Evolutionary conservation across 2,888 invertebrate genomes (phyloP).

Genomic region (Teleogryllus oceanicus): DNA sequence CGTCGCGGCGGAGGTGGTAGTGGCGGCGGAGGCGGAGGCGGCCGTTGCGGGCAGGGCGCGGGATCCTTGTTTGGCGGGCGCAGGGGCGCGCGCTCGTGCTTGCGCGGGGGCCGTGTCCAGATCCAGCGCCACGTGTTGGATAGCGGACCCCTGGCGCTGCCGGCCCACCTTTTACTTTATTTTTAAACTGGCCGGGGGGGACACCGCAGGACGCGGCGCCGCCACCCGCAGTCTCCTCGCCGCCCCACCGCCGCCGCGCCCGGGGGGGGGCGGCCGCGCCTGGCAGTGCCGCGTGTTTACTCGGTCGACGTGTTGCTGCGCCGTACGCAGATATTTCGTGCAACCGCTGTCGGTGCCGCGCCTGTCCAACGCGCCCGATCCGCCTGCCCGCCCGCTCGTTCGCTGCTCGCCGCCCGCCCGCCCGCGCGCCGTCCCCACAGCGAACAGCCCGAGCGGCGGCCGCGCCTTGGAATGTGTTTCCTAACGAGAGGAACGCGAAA

Average conservation of each 20-base stretch:
- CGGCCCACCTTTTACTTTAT: conserved; percentile 3
- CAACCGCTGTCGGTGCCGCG: neutral
- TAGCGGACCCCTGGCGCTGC: neutral
- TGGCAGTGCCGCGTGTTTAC: conserved; percentile 10
- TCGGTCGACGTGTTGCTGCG: neutral
- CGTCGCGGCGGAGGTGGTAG: neutral
- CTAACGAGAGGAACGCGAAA: conserved; percentile 18
- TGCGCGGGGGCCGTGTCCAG: neutral
- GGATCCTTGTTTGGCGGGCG: neutral
- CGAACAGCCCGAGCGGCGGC: neutral
- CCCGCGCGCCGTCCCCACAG: neutral
- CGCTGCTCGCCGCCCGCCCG: neutral
- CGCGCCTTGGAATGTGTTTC: neutral
- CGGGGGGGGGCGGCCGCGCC: neutral
- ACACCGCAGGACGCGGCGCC: too few species aligned
- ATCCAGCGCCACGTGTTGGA: neutral
- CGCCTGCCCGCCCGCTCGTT: neutral
- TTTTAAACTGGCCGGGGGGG: neutral
- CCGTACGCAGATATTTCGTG: conserved; percentile 18
- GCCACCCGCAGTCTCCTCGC: too few species aligned
- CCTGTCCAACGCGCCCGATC: neutral
- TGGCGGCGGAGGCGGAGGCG: too few species aligned
- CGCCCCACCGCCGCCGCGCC: too few species aligned
- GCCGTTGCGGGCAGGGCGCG: neutral
- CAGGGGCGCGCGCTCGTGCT: neutral